Conservation (phyloP, 2,888 invertebrate genomes). For the Amblyjoppa proteus region DNA sequence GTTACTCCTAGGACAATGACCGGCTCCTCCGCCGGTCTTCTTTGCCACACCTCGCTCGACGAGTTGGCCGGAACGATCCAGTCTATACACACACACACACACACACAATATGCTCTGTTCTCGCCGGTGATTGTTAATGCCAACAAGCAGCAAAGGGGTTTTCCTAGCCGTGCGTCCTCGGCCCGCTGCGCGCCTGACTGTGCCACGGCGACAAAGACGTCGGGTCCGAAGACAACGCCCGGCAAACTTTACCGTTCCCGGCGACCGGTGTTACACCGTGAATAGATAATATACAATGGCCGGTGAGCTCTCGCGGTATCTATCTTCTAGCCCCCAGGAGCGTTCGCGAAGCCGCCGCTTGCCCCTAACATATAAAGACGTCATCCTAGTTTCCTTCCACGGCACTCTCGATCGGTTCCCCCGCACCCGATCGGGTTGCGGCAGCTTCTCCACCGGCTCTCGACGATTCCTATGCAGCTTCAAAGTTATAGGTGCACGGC, state of each 20-base stretch:
- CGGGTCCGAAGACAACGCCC: slow-evolving; percentile 49
- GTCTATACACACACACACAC: slow-evolving; percentile 3
- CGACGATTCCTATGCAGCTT: slow-evolving; percentile 50
- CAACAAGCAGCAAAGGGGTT: slow-evolving; percentile 49
- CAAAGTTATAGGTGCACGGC: slow-evolving; percentile 46
- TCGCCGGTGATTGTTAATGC: slow-evolving; percentile 48
- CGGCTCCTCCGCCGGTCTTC: slow-evolving; percentile 21
- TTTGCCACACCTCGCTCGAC: slow-evolving; percentile 21
- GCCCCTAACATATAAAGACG: slow-evolving; percentile 62
- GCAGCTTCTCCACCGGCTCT: slow-evolving; percentile 34
- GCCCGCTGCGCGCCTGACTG: slow-evolving; percentile 18
- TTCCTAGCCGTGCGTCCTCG: slow-evolving; percentile 27
- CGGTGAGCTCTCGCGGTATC: slow-evolving; percentile 54
- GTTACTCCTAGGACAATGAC: slow-evolving; percentile 31
- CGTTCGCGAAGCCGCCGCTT: slow-evolving; percentile 52
- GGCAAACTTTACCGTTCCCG: slow-evolving; percentile 61
- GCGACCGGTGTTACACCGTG: slow-evolving; percentile 60
- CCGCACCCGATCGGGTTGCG: slow-evolving; percentile 47
- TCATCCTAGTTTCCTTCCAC: slow-evolving; percentile 30
- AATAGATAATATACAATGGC: slow-evolving; percentile 70
- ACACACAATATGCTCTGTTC: slow-evolving; percentile 36
- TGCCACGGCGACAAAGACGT: slow-evolving; percentile 33
- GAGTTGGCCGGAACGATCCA: slow-evolving; percentile 32
- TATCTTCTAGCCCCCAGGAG: slow-evolving; percentile 41
- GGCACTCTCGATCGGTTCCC: slow-evolving; percentile 52